These are phyloP conservation scores for Andrena dorsata DNA, from an alignment of 2,888 invertebrate genomes.

Conservation along the genomic window DNA sequence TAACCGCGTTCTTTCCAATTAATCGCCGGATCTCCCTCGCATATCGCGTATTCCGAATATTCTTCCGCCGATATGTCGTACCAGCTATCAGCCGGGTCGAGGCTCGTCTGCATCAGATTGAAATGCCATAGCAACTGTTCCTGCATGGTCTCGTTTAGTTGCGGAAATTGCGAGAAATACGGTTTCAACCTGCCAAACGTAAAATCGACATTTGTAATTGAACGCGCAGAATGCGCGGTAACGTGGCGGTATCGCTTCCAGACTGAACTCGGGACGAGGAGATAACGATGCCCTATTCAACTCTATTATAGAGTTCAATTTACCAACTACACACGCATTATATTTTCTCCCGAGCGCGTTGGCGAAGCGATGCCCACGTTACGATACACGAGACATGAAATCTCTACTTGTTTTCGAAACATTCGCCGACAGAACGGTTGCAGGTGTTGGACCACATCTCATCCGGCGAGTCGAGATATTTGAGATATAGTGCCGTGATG, in stretches of 20 bases:
- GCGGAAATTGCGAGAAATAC: conserved; percentile 58
- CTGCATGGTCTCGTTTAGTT: conserved; percentile 49
- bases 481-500: neutral
- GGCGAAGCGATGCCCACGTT: neutral
- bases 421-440: conserved; percentile 78
- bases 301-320: no score
- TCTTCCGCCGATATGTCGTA: conserved; percentile 52
- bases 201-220: neutral
- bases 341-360: no score
- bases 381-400: neutral
- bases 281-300: neutral
- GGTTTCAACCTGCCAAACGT: conserved; percentile 52
- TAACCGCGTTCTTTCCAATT: conserved; percentile 79
- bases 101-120: conserved; percentile 40
- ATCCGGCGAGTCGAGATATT: neutral
- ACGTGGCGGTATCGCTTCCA: neutral
- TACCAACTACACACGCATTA: no score
- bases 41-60: conserved; percentile 12
- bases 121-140: conserved; percentile 55
- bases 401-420: conserved; percentile 70
- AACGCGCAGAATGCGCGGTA: neutral
- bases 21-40: conserved; percentile 66
- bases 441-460: rapidly evolving
- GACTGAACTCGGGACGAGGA: neutral
- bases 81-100: conserved; percentile 70